A percentile compares a stretch with the other conserved stretches of the same genome.
These are phyloP conservation scores for Eulithis prunata DNA, from an alignment of 2,888 invertebrate species.

Conservation along the genomic window DNA sequence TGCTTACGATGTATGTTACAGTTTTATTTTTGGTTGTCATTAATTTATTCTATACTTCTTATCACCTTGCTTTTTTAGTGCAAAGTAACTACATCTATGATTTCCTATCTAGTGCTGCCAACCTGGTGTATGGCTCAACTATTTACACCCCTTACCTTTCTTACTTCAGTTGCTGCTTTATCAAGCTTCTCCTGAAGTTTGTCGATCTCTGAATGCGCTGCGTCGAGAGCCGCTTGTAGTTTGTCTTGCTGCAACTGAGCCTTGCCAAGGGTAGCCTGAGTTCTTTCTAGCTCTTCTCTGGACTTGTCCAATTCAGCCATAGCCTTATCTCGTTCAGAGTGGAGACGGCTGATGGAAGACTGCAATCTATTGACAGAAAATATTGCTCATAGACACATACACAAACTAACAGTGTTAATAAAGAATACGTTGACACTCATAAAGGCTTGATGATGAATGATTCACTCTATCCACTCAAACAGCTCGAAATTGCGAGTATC, in stretches of 20 bases:
- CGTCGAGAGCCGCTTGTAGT: slow-evolving; percentile 93
- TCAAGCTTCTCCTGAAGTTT: slow-evolving; percentile 95
- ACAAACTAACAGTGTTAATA: no score
- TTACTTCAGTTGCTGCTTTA: slow-evolving; percentile 91
- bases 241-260: slow-evolving; percentile 96
- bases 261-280: slow-evolving; percentile 95
- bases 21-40: no score
- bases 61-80: no score
- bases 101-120: no score
- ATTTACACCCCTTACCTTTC: slow-evolving; percentile 85
- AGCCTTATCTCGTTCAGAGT: slow-evolving; percentile 94
- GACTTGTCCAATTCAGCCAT: slow-evolving; percentile 93
- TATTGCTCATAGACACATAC: background rate
- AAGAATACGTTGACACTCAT: no score
- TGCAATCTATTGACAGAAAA: slow-evolving; percentile 84
- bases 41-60: no score
- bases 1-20: no score
- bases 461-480: no score
- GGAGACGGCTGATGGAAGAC: slow-evolving; percentile 91
- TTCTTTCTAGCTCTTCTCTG: slow-evolving; percentile 94
- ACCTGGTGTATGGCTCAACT: no score
- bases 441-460: no score
- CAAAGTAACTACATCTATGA: no score
- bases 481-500: no score
- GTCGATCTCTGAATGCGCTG: slow-evolving; percentile 95